These are phyloP conservation scores for Ceryle rudis DNA, from an alignment of 2,797 vertebrate genomes.

Conservation along the genomic window DNA sequence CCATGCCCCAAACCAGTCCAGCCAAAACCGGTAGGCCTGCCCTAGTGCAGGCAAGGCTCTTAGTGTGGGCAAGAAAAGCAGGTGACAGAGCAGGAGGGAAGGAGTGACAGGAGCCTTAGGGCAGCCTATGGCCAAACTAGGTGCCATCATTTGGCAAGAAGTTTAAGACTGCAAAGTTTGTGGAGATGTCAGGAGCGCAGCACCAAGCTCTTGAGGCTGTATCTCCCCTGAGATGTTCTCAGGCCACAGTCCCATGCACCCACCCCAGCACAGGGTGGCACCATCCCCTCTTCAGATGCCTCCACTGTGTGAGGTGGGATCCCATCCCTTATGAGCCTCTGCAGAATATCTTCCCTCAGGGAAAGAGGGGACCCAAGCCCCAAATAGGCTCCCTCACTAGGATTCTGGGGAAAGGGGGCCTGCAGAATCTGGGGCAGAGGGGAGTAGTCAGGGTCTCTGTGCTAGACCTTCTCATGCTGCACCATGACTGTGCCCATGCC, in stretches of 20 bases:
- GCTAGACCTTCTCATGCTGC: not conserved
- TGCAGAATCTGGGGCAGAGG: no score
- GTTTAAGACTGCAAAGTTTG: not conserved
- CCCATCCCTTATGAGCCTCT: not conserved
- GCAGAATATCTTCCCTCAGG: not conserved
- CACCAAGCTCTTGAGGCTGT: not conserved
- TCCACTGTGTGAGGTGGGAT: not conserved
- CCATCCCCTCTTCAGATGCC: not conserved
- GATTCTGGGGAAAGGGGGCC: no score
- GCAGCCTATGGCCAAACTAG: not conserved
- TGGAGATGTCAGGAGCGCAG: not conserved
- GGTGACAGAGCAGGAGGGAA: not conserved
- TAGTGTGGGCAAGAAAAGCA: not conserved
- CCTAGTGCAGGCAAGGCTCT: not conserved
- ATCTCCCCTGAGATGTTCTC: not conserved
- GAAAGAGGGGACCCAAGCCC: no score
- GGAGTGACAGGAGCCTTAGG: no score
- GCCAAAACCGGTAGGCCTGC: not conserved
- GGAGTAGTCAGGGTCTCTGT: not conserved
- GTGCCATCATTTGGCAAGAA: not conserved
- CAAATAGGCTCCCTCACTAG: not conserved
- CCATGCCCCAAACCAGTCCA: not conserved
- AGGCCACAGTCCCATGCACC: rapidly evolving
- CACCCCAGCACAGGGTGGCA: not conserved
- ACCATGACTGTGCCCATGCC: no score